Evolutionary conservation across 1,140 invertebrate species (phyloP), one percentile per base, ranked within the genome.

Genomic region (Calephelis virginiensis): DNA sequence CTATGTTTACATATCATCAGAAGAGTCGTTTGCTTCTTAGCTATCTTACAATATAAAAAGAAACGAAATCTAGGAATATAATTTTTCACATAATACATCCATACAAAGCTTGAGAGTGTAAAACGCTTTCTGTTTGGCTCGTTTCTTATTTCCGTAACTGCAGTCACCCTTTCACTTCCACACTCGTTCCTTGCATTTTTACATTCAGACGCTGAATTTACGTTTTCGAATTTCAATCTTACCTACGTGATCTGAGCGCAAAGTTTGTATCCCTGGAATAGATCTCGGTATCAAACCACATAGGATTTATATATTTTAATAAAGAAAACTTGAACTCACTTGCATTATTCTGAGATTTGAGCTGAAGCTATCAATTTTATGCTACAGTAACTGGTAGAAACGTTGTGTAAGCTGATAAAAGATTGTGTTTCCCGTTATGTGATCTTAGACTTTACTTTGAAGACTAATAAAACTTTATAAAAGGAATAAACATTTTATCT

Each of bases 161-260:
- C 71, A 79, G 75, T 77, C 74, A 73, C 73, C 73, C 70, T 67
- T 76, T 78, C 74, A 80, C 72, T 76, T 67, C 73, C 73, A 77
- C 70, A 71, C 73, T 76, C 76, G 69, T 71, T 73, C 68, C 75
- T 82, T 71, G 72, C 75, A 83, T 83, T 83, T 84, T 81, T 83
- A 84, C 81, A 81, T 84, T 82, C 79, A 83, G 75, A 83, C 74
- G 73, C 78, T 80, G 84, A 83, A 81, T 84, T 81, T 83, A 79
- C 80, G 78, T 86, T 83, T 83, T 83, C 75, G 71, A 82, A 78
- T 81, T 81, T 83, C 73, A 79, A 80, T 81, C 77, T 80, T 75
- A 77, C 70, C 74, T 80, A 85, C 81, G 84, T 86, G 84, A 80
- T 80, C 74, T 62, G 81, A 66, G 68, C 73, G 71, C 72, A 75